A percentile compares a stretch with the other conserved stretches of the same genome.
phyloP scores from a whole-genome alignment of 2,113 vertebrate genomes.

The Aythya baeri region DNA sequence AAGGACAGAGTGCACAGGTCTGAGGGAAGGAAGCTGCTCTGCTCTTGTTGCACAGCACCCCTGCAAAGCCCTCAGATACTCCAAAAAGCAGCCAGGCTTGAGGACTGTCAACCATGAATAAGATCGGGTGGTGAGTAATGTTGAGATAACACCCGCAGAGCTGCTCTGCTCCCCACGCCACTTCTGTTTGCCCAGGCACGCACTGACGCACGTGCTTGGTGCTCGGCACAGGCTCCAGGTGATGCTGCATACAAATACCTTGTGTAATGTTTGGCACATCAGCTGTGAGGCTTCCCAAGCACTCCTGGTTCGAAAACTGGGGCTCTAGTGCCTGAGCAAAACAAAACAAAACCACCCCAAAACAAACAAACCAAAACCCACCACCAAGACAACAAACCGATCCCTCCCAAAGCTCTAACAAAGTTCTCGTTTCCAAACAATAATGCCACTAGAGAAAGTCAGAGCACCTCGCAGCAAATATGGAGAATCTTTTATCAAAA shows the following conservation, averaged over 20 bases:
- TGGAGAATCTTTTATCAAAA: not conserved
- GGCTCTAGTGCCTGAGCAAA: not conserved
- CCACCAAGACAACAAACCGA: not conserved
- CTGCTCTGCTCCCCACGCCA: not conserved
- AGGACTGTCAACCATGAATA: not conserved
- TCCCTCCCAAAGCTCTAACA: not conserved
- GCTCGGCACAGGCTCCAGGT: not conserved
- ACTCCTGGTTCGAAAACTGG: not conserved
- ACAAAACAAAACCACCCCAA: too few species aligned
- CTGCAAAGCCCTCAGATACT: rapidly evolving
- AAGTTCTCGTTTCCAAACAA: rapidly evolving
- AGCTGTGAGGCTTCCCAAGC: not conserved
- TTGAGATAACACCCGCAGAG: not conserved
- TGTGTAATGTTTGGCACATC: not conserved
- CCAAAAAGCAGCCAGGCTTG: not conserved
- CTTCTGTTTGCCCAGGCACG: not conserved
- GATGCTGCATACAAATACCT: not conserved
- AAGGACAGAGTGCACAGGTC: too few species aligned
- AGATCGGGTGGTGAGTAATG: not conserved
- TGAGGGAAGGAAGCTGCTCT: not conserved
- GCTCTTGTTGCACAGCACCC: not conserved
- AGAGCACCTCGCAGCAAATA: not conserved
- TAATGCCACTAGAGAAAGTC: not conserved
- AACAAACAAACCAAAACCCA: not conserved
- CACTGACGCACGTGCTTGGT: not conserved